These are phyloP conservation scores for Lasioglossum villosulum DNA, from an alignment of 2,888 invertebrate genomes.

Conservation along the genomic window DNA sequence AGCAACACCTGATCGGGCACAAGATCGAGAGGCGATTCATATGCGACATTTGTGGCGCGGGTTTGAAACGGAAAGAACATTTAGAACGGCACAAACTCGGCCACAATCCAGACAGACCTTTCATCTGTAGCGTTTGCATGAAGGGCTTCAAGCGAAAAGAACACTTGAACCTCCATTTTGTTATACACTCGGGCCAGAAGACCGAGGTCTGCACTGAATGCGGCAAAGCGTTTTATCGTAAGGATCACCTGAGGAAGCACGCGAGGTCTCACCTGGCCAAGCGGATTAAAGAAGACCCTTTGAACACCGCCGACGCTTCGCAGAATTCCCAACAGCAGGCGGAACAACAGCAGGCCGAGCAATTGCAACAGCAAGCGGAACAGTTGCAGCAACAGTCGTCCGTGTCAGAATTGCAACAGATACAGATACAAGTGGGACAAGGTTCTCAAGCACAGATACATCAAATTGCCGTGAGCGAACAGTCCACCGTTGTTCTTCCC, in stretches of 20 bases:
- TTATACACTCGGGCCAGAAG: slow-evolving; percentile 94
- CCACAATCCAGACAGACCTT: slow-evolving; percentile 92
- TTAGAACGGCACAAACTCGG: slow-evolving; percentile 92
- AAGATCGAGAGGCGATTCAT: slow-evolving; percentile 92
- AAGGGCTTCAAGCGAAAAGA: slow-evolving; percentile 93
- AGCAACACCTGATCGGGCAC: slow-evolving; percentile 91
- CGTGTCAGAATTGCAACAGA: slow-evolving; percentile 71
- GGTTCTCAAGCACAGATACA: slow-evolving; percentile 83
- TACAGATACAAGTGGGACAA: slow-evolving; percentile 81
- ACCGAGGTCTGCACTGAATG: slow-evolving; percentile 92
- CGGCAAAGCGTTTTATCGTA: slow-evolving; percentile 92
- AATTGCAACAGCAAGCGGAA: slow-evolving; percentile 75
- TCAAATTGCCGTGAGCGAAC: slow-evolving; percentile 82
- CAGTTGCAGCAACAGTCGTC: slow-evolving; percentile 74
- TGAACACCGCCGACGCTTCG: slow-evolving; percentile 74
- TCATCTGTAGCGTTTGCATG: slow-evolving; percentile 91
- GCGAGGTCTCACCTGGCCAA: slow-evolving; percentile 91
- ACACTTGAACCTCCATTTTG: slow-evolving; percentile 92
- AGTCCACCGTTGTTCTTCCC: slow-evolving; percentile 86
- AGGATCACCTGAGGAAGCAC: slow-evolving; percentile 93
- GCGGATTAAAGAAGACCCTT: slow-evolving; percentile 89
- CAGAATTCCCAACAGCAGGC: slow-evolving; percentile 84
- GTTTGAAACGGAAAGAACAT: slow-evolving; percentile 92
- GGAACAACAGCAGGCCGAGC: slow-evolving; percentile 78
- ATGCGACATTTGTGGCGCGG: slow-evolving; percentile 91